Percentiles rank a stretch among this genome's conserved stretches.
These are phyloP conservation scores for Stenolophus ochropezus DNA, from an alignment of 2,888 invertebrate species.

Conservation along the genomic window DNA sequence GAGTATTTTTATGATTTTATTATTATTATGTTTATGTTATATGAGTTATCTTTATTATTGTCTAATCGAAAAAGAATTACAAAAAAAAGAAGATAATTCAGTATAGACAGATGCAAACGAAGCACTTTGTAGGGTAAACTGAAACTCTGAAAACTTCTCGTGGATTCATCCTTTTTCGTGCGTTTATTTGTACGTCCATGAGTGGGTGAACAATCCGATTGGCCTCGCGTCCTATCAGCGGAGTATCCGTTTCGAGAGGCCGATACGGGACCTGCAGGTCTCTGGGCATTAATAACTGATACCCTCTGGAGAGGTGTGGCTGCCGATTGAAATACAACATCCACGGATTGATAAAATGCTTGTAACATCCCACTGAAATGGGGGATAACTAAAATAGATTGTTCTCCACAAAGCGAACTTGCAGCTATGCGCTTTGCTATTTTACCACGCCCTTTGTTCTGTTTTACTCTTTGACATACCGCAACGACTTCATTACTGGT, in stretches of 20 bases:
- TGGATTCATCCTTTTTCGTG: neutral
- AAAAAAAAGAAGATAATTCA: no score
- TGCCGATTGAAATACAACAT: slow-evolving; percentile 57
- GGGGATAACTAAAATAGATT: slow-evolving; percentile 52
- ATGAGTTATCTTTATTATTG: no score
- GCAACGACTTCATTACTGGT: neutral
- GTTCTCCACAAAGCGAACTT: slow-evolving; percentile 2
- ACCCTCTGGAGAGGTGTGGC: slow-evolving; percentile 55
- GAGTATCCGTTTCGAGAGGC: slow-evolving; percentile 23
- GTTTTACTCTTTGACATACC: neutral
- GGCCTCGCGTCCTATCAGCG: slow-evolving; percentile 12
- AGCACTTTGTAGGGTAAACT: no score
- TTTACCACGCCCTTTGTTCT: neutral
- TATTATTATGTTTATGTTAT: no score
- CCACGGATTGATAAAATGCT: slow-evolving; percentile 55
- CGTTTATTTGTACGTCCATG: neutral
- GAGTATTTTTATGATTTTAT: no score
- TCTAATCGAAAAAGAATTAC: no score
- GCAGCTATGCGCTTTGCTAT: neutral
- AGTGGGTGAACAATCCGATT: neutral
- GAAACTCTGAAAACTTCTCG: neutral
- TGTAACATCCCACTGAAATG: slow-evolving; percentile 47
- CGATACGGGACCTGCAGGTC: slow-evolving; percentile 48
- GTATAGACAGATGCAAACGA: no score
- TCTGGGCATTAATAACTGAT: slow-evolving; percentile 59